Evolutionary conservation across 2,888 invertebrate species (phyloP).

Genomic region (Cheilosia pagana): DNA sequence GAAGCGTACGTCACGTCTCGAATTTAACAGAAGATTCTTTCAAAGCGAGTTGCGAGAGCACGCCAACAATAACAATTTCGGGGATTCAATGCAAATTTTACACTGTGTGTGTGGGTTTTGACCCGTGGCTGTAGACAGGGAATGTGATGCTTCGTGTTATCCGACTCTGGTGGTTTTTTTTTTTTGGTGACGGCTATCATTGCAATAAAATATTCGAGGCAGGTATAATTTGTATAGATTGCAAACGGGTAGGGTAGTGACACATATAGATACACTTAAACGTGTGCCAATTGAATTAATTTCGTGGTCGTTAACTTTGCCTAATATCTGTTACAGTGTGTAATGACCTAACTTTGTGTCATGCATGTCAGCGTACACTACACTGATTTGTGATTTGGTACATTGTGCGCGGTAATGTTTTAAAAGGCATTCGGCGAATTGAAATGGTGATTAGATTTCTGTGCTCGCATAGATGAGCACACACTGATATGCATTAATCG

Average conservation of each 20-base stretch:
- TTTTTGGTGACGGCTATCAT: conserved; percentile 30
- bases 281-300: conserved; percentile 67
- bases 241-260: conserved; percentile 44
- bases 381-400: conserved; percentile 7
- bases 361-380: neutral
- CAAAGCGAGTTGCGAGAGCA: neutral
- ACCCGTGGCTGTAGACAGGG: conserved; percentile 17
- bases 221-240: conserved; percentile 62
- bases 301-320: conserved; percentile 65
- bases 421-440: conserved; percentile 1
- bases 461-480: neutral
- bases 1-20: conserved; percentile 40
- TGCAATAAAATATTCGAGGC: conserved; percentile 62
- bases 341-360: conserved; percentile 24
- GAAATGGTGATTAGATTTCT: conserved; percentile 3
- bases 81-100: conserved; percentile 22
- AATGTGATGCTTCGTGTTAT: conserved; percentile 56
- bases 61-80: neutral
- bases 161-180: conserved; percentile 24
- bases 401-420: conserved; percentile 20
- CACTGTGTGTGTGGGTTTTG: neutral
- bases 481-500: neutral
- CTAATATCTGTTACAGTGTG: conserved; percentile 42
- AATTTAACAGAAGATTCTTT: conserved; percentile 28
- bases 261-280: conserved; percentile 51